A percentile compares a stretch with the other conserved stretches of the same genome.
Evolutionary conservation across 2,113 vertebrate genomes (phyloP).

Genomic region (Dermatemys mawii): DNA sequence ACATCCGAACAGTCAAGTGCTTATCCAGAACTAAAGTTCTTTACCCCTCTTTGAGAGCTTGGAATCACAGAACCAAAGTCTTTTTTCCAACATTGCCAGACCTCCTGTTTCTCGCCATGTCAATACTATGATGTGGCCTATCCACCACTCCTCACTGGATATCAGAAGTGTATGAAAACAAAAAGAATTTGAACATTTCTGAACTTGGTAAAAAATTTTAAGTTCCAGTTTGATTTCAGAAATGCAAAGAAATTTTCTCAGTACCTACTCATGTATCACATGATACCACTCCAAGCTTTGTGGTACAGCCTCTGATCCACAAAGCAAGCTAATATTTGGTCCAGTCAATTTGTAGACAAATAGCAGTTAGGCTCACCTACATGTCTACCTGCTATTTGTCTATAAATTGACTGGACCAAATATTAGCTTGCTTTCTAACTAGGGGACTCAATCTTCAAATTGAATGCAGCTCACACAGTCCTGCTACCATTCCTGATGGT

Average conservation of each 20-base stretch:
- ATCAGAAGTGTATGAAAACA: too few relatives aligned
- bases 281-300: not conserved
- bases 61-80: not conserved
- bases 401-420: not conserved
- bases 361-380: rapidly evolving
- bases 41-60: not conserved
- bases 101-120: not conserved
- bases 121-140: not conserved
- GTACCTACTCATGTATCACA: rapidly evolving
- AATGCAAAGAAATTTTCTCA: not conserved
- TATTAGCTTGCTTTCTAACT: not conserved
- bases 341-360: too few relatives aligned
- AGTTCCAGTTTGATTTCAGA: not conserved
- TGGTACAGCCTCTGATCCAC: too few relatives aligned
- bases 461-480: not conserved
- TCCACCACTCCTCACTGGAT: too few relatives aligned
- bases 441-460: not conserved
- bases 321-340: too few relatives aligned
- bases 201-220: not conserved
- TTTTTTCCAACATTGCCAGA: not conserved
- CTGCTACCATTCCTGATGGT: not conserved
- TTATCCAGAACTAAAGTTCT: not conserved
- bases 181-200: too few relatives aligned
- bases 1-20: not conserved
- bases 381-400: rapidly evolving